A percentile compares a stretch with the other conserved stretches of the same genome.
Conservation (phyloP, 1,140 invertebrate genomes). For the Cherax quadricarinatus region DNA sequence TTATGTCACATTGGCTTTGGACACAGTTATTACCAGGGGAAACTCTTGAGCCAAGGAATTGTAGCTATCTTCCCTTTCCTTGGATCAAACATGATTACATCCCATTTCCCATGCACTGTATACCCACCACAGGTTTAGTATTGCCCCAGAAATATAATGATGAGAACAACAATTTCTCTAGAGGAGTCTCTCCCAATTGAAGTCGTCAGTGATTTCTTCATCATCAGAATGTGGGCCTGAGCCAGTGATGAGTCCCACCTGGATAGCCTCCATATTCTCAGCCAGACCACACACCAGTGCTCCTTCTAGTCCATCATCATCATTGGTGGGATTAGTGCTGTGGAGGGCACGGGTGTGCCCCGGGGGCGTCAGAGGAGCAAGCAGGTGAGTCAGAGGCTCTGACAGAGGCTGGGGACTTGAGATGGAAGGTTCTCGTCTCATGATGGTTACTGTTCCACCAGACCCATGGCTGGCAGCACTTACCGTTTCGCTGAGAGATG, state of each 20-base stretch:
- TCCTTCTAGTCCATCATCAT: constrained; percentile 53
- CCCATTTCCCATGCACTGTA: too few species aligned
- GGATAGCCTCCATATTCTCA: constrained; percentile 61
- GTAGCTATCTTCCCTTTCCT: too few species aligned
- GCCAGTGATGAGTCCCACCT: constrained; percentile 66
- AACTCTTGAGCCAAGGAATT: too few species aligned
- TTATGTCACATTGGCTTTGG: too few species aligned
- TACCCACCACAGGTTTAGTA: too few species aligned
- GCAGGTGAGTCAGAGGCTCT: constrained; percentile 62
- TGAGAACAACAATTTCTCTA: constrained; percentile 3
- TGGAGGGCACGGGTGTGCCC: background rate
- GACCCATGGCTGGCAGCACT: constrained; percentile 70
- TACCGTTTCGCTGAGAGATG: constrained; percentile 61
- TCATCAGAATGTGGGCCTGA: constrained; percentile 68
- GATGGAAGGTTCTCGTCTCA: constrained; percentile 32
- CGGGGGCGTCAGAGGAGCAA: constrained; percentile 67
- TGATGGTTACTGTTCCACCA: constrained; percentile 71
- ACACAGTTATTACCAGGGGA: too few species aligned
- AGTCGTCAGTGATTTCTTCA: constrained; percentile 72
- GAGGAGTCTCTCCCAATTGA: constrained; percentile 72
- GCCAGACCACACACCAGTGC: constrained; percentile 43
- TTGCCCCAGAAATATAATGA: too few species aligned
- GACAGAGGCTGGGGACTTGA: constrained; percentile 48
- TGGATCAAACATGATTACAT: too few species aligned
- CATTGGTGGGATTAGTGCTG: background rate